Evolutionary conservation across 2,888 invertebrate species (phyloP).

Genomic region (Fragum whitleyi): DNA sequence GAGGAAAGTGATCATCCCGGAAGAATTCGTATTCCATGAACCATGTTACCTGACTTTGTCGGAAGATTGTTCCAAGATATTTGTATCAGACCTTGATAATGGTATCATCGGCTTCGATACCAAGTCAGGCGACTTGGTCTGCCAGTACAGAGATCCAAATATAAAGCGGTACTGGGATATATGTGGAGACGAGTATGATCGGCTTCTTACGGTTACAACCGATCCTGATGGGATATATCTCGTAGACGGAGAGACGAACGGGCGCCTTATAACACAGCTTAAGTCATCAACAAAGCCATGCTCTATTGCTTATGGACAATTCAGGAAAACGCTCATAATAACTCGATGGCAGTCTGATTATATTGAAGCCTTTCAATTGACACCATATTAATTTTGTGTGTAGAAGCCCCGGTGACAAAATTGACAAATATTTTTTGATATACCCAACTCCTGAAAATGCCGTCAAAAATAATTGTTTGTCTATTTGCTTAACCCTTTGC

Average conservation of each 20-base stretch:
- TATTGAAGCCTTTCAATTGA: slow-evolving; percentile 44
- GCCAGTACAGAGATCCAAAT: slow-evolving; percentile 52
- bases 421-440: background rate
- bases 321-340: slow-evolving; percentile 42
- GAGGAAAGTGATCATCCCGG: slow-evolving; percentile 56
- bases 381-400: background rate
- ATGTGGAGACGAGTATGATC: slow-evolving; percentile 31
- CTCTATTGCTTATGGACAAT: slow-evolving; percentile 40
- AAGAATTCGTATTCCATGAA: slow-evolving; percentile 44
- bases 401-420: slow-evolving; percentile 1
- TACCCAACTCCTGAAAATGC: too few relatives aligned
- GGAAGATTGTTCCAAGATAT: slow-evolving; percentile 37
- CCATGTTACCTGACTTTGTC: slow-evolving; percentile 53
- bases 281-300: slow-evolving; percentile 46
- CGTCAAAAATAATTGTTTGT: too few relatives aligned
- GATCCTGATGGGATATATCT: slow-evolving; percentile 55
- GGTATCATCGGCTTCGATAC: slow-evolving; percentile 58
- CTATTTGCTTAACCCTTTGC: too few relatives aligned
- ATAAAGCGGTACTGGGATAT: slow-evolving; percentile 62
- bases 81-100: slow-evolving; percentile 52
- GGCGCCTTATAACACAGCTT: slow-evolving; percentile 49
- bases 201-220: slow-evolving; percentile 51
- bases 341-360: slow-evolving; percentile 55
- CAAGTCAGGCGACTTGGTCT: slow-evolving; percentile 50
- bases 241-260: slow-evolving; percentile 53